Evolutionary conservation across 2,888 invertebrate species (phyloP), one percentile per base, ranked within the genome.

Genomic region (Latrodectus hesperus): DNA sequence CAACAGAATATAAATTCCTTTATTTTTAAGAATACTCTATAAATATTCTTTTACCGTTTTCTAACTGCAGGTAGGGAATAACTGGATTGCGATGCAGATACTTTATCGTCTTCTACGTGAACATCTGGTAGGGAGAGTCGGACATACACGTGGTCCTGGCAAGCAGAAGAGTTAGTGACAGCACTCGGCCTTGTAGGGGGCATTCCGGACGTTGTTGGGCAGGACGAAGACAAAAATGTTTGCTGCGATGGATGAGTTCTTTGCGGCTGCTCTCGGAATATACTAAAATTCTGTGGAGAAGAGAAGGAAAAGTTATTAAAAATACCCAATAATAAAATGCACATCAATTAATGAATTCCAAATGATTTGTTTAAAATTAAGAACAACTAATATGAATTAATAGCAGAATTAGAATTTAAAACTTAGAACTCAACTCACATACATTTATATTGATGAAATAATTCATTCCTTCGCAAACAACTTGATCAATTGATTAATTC

Each of bases 221-320:
- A 77, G 52, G 77, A 88, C 26, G 84, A 75, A 11, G 88, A 78
- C 8, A 80, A 38, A 26, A 80, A 55, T 53, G 52, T 38, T 17
- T 76, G 68, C 10, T 78, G 71, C 4, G 80, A 76, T 9, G 80
- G 76, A 38, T 73, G 75, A 5, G 89, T 87, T 14, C 84, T 52
- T 26, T 89, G 89, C 2, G 89, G 89, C 55, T 89, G 89, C 51
- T 89, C 89, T 22, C 89, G 88, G 38, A 89, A 89, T n/a, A 89
- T 89, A 67, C 88, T 89, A 52, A 89, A 89, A 65, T 89, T 89
- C 89, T 89, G 74, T 1, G 76, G 79, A 78, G 8, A 17, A 80
- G 14, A 14, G 51, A 64, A 70, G 5, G 22, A 22, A 38, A 51
- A 67, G 64, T 8, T 64, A 9, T 64, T n/a, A 64, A 64, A 9